Evolutionary conservation across 2,888 invertebrate genomes (phyloP), one percentile per base, ranked within the genome.

Genomic region (Orchesella flavescens): DNA sequence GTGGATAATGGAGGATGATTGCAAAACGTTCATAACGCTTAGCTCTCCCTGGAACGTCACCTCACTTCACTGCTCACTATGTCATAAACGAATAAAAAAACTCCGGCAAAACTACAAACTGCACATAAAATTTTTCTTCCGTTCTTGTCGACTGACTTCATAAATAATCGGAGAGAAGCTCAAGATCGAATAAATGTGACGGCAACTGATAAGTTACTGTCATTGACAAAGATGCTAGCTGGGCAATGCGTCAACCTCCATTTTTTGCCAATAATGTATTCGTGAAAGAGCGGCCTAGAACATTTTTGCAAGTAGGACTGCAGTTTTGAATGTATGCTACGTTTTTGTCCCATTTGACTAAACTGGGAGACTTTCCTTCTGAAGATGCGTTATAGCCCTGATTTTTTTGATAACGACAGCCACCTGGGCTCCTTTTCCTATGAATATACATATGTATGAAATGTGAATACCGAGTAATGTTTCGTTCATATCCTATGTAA

Each of bases 201-300:
- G 24, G 23, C 23, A 61, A 61, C 61, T 61, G 61, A 61, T 24
- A 24, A 9, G 61, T 57, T 57, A 57, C 46, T 21, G 68, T 49
- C 68, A 68, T 23, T 49, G 68, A 19, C 46, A 49, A 21, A 68
- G 46, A 46, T 21, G 49, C 7, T 49, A 49, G 19, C 7, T 34
- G 34, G 34, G 68, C 12, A 9, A 46, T 46, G 46, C 46, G 10
- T 49, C 68, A 68, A 21, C 49, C 46, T 49, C 68, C 23, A 49
- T 49, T 46, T n/a, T 34, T 49, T 68, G 68, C 46, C 68, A 68
- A 23, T 68, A 49, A 68, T 12, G 46, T 49, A 66, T 63, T 15
- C 21, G 46, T 21, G 68, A 46, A 66, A 43, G 4, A 53, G 17
- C 53, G 53, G 34, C 34, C 34, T 34, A 7, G 34, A 4, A 34